Evolutionary conservation across 2,888 invertebrate species (phyloP).

Genomic region (Cantharis flavilabris): DNA sequence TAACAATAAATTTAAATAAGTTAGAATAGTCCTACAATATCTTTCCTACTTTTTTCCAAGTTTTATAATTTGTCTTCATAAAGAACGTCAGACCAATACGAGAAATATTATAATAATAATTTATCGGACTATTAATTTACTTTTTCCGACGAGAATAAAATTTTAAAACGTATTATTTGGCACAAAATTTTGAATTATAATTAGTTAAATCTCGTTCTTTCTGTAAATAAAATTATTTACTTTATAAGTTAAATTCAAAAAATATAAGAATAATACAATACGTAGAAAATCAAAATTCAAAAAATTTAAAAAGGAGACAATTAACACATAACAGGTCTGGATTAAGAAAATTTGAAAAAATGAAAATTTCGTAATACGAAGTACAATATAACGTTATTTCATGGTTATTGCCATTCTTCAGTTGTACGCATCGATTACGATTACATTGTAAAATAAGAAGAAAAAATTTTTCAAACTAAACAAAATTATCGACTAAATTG

Average conservation of each 20-base stretch:
- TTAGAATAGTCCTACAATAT: conserved; percentile 27
- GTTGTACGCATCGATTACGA: too few relatives aligned
- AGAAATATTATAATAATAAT: conserved; percentile 28
- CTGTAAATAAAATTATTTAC: neutral
- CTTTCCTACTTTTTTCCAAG: conserved; percentile 30
- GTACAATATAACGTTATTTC: too few relatives aligned
- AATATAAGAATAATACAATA: too few relatives aligned
- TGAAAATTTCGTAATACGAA: too few relatives aligned
- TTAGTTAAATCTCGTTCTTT: neutral
- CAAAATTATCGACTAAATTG: too few relatives aligned
- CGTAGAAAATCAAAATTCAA: too few relatives aligned
- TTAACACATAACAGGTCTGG: too few relatives aligned
- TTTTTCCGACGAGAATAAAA: neutral
- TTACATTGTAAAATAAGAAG: too few relatives aligned
- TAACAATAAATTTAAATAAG: conserved; percentile 37
- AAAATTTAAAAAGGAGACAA: too few relatives aligned
- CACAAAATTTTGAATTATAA: neutral
- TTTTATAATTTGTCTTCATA: conserved; percentile 36
- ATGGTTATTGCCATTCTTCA: too few relatives aligned
- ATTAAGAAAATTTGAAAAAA: too few relatives aligned
- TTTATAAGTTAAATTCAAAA: neutral
- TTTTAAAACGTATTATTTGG: neutral
- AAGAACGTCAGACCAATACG: conserved; percentile 26
- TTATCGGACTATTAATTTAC: conserved; percentile 32
- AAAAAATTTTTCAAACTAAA: too few relatives aligned